Conservation (phyloP, 2,113 vertebrate genomes). For the Illadopsis cleaveri region DNA sequence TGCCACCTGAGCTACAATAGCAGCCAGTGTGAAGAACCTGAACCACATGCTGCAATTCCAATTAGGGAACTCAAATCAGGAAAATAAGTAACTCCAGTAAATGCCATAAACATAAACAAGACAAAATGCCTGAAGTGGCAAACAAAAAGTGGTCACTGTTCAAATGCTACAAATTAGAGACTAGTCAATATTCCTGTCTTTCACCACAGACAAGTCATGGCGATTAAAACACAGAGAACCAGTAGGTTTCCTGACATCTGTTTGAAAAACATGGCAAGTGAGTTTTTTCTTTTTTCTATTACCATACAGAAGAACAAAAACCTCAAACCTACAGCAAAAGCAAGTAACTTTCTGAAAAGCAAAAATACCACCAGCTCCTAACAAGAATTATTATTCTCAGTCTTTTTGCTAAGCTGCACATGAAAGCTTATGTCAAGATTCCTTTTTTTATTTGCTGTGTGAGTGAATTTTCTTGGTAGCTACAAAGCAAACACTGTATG, state of each 20-base stretch:
- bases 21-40: not conserved
- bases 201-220: not conserved
- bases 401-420: not conserved
- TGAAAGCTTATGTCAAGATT: not conserved
- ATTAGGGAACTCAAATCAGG: not conserved
- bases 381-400: not conserved
- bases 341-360: not conserved
- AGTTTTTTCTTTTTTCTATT: not conserved
- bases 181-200: not conserved
- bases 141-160: not conserved
- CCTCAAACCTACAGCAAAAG: not conserved
- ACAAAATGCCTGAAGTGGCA: not conserved
- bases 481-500: not conserved
- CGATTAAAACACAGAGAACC: not conserved
- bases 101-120: not conserved
- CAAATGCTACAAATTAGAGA: not conserved
- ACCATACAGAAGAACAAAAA: not conserved
- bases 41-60: not conserved
- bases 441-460: not conserved
- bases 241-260: not conserved
- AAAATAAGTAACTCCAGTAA: not conserved
- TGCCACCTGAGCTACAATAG: not conserved
- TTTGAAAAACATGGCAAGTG: not conserved
- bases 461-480: not conserved
- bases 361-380: not conserved